phyloP scores from a whole-genome alignment of 2,888 invertebrate genomes.

The Pecten maximus region DNA sequence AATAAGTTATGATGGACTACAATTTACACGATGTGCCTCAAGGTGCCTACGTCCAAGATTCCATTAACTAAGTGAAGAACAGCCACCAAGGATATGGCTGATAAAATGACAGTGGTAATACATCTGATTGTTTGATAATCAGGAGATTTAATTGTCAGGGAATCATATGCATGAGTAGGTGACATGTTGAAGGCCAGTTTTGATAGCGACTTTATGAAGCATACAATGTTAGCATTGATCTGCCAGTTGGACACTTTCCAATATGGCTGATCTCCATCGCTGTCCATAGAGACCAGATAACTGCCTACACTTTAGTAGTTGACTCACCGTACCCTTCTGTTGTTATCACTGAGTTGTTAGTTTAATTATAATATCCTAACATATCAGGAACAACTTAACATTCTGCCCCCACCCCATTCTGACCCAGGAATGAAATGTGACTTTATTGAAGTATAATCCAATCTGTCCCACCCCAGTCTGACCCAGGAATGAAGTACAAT shows the following conservation, averaged over 20 bases:
- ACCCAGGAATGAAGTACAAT: too few relatives aligned
- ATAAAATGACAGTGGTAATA: not conserved
- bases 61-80: slow-evolving; percentile 6
- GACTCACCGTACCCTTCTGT: too few relatives aligned
- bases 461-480: too few relatives aligned
- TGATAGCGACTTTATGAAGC: not conserved
- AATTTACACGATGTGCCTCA: too few relatives aligned
- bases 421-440: too few relatives aligned
- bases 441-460: too few relatives aligned
- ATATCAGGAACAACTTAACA: too few relatives aligned
- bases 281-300: not conserved
- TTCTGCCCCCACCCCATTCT: too few relatives aligned
- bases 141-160: not conserved
- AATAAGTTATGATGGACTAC: too few relatives aligned
- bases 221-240: not conserved
- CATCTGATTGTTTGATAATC: not conserved
- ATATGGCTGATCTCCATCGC: slow-evolving; percentile 6
- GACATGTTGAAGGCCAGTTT: not conserved
- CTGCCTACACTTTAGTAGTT: not conserved
- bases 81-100: not conserved
- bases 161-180: slow-evolving; percentile 6
- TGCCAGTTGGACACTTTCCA: slow-evolving; percentile 35
- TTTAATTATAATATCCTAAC: too few relatives aligned
- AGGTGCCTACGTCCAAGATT: not conserved
- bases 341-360: too few relatives aligned